Evolutionary conservation across 2,888 invertebrate genomes (phyloP).

Genomic region (Tuta absoluta): DNA sequence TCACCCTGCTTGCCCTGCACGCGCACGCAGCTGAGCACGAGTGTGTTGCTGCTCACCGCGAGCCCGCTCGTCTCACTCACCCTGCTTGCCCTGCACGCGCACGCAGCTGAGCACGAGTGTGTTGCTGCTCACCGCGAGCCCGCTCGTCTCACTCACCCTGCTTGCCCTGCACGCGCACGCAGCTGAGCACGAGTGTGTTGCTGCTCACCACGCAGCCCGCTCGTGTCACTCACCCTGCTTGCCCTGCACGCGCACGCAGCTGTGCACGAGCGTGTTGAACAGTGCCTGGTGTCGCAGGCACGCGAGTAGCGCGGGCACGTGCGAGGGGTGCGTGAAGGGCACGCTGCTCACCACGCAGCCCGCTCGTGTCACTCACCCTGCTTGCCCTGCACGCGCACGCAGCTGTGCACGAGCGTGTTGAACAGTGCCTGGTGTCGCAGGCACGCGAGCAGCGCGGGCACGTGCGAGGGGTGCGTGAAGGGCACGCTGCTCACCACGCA

Average conservation of each 20-base stretch:
- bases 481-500: slow-evolving; percentile 54
- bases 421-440: not conserved
- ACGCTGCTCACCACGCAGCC: slow-evolving; percentile 75
- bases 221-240: slow-evolving; percentile 83
- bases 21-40: slow-evolving; percentile 90
- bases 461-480: slow-evolving; percentile 96
- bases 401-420: slow-evolving; percentile 86
- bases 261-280: slow-evolving; percentile 82
- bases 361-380: slow-evolving; percentile 76
- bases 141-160: too few relatives aligned
- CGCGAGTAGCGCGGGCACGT: slow-evolving; percentile 92
- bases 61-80: slow-evolving; percentile 64
- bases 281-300: too few relatives aligned
- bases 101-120: slow-evolving; percentile 90
- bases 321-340: slow-evolving; percentile 96
- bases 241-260: slow-evolving; percentile 88
- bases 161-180: too few relatives aligned
- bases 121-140: slow-evolving; percentile 83
- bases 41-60: slow-evolving; percentile 63
- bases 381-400: slow-evolving; percentile 87
- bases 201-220: slow-evolving; percentile 64
- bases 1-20: slow-evolving; percentile 86
- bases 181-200: slow-evolving; percentile 95
- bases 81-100: slow-evolving; percentile 85
- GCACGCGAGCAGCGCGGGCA: slow-evolving; percentile 89